Percentiles rank a stretch among this genome's conserved stretches.
Conservation (phyloP, 2,888 invertebrate species). For the Lycocerus yunnanus region DNA sequence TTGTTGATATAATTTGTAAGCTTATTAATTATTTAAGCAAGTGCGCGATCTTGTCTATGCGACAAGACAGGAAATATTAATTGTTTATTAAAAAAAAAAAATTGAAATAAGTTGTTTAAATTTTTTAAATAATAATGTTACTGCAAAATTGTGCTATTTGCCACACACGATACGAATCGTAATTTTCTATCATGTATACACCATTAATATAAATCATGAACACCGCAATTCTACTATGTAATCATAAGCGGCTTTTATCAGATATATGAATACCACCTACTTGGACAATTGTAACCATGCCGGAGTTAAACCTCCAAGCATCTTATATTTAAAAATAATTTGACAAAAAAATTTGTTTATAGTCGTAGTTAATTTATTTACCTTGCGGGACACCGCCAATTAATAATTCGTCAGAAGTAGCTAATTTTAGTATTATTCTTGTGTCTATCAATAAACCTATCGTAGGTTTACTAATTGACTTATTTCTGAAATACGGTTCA, state of each 20-base stretch:
- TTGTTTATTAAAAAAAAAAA: background rate
- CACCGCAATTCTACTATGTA: constrained; percentile 9
- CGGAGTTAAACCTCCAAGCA: background rate
- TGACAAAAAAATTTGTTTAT: background rate
- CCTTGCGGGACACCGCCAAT: background rate
- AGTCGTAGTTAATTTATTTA: background rate
- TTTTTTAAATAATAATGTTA: background rate
- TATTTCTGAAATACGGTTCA: too few species aligned
- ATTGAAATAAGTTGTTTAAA: background rate
- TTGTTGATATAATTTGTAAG: constrained; percentile 3
- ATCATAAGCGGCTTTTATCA: constrained; percentile 17
- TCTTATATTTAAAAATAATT: background rate
- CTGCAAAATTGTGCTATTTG: background rate
- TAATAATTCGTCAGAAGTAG: background rate
- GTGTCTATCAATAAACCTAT: too few species aligned
- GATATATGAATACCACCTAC: constrained; percentile 19
- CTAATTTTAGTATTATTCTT: too few species aligned
- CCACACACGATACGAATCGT: constrained; percentile 7
- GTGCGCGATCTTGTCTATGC: background rate
- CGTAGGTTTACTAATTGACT: too few species aligned
- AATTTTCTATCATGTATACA: constrained; percentile 8
- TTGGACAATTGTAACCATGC: constrained; percentile 15
- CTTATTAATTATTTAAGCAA: background rate
- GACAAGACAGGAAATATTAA: background rate
- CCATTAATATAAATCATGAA: constrained; percentile 12